Conservation (phyloP, 2,888 invertebrate species). For the Eupithecia dodoneata region DNA sequence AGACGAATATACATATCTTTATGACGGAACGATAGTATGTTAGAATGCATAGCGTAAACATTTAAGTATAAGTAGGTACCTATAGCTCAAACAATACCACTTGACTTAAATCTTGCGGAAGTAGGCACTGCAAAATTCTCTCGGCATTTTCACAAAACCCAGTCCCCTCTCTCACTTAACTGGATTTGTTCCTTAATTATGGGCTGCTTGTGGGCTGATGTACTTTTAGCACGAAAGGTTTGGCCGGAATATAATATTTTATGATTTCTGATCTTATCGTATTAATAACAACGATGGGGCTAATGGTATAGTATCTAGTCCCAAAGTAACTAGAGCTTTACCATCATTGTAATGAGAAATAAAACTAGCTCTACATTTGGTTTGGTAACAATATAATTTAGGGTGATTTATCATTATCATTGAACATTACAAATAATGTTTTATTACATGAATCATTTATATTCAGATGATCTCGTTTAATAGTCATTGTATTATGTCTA, state of each 20-base stretch:
- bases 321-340: not conserved
- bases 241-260: slow-evolving; percentile 25
- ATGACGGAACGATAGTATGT: not conserved
- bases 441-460: slow-evolving; percentile 13
- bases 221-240: slow-evolving; percentile 35
- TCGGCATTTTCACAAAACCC: slow-evolving; percentile 32
- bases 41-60: slow-evolving; percentile 11
- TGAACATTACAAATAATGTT: slow-evolving; percentile 16
- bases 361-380: slow-evolving; percentile 14
- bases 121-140: slow-evolving; percentile 37
- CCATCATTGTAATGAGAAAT: not conserved
- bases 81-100: slow-evolving; percentile 33
- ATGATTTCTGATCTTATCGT: not conserved
- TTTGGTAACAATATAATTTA: not conserved
- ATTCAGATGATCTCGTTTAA: slow-evolving; percentile 12
- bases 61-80: slow-evolving; percentile 4
- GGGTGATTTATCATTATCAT: slow-evolving; percentile 12
- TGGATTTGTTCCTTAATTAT: slow-evolving; percentile 45
- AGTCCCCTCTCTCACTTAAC: slow-evolving; percentile 39
- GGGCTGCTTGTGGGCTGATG: slow-evolving; percentile 31
- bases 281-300: not conserved
- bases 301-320: no score
- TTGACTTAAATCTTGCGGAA: slow-evolving; percentile 36
- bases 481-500: slow-evolving; percentile 27
- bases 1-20: not conserved